Conservation (phyloP, 2,797 vertebrate species). For the Argya squamiceps region DNA sequence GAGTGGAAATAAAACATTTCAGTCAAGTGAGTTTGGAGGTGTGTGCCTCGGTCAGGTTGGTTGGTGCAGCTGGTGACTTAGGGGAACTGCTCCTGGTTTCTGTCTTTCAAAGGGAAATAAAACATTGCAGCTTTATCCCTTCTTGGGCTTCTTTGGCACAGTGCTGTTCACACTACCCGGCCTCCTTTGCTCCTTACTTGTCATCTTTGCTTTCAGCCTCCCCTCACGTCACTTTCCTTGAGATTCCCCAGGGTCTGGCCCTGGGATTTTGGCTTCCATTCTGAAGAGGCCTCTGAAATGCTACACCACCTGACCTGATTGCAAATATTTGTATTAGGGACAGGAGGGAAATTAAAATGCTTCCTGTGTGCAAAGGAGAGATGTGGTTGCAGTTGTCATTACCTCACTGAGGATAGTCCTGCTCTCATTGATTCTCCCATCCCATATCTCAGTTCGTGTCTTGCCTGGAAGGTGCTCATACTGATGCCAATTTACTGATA, state of each 20-base stretch:
- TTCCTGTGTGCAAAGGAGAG: neutral
- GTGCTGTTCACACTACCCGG: neutral
- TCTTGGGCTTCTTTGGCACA: neutral
- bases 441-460: fast-evolving
- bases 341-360: neutral
- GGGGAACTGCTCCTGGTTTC: neutral
- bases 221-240: neutral
- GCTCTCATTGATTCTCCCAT: neutral
- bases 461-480: neutral
- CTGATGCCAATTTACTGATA: neutral
- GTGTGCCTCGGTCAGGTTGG: neutral
- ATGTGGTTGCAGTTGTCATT: neutral
- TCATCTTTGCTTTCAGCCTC: neutral
- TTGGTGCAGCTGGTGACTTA: neutral
- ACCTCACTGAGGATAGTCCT: neutral
- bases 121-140: neutral
- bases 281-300: neutral
- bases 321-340: neutral
- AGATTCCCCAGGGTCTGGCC: neutral
- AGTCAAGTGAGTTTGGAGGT: neutral
- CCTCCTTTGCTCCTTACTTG: neutral
- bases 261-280: neutral
- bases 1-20: neutral
- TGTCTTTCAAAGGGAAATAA: neutral
- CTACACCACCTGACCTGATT: neutral